Base-by-base conservation (phyloP, 1,140 invertebrate species). In the Babylonia areolata region DNA sequence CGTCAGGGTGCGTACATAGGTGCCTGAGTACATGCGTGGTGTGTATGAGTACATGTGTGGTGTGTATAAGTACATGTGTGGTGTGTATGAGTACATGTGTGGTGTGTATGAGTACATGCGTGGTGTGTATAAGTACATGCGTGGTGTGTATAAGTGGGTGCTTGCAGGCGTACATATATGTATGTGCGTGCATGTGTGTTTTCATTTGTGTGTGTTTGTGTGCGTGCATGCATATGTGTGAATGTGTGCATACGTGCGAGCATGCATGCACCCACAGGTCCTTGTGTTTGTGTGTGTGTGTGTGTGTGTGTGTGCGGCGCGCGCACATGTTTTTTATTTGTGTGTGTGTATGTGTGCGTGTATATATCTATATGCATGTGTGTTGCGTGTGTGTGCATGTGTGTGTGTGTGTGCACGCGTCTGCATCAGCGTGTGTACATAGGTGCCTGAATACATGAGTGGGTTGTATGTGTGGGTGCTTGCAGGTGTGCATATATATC, bases 401-500 rank as follows among this genome's bases (percentile, higher is more conserved):
- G 64, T 69, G 64, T 69, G 64, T 69, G n/a, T 69, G 64, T 69
- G 64, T 69, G 64, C 64, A 69, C 28, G n/a, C n/a, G n/a, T n/a
- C n/a, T n/a, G n/a, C n/a, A n/a, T n/a, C n/a, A n/a, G n/a, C n/a
- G n/a, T n/a, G 64, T 31, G 5, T 31, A 23, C 28, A 23, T 69
- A 23, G 17, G 64, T 69, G 64, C 46, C 20, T n/a, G n/a, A n/a
- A n/a, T n/a, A n/a, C n/a, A n/a, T n/a, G n/a, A n/a, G n/a, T n/a
- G n/a, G n/a, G n/a, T n/a, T n/a, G n/a, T n/a, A n/a, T n/a, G n/a
- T n/a, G n/a, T n/a, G n/a, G n/a, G 46, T 23, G 23, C 58, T 64
- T 73, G 20, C 23, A 23, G 6, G 31, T 73, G 31, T 73, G 69
- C 35, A 73, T 73, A 3, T 73, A 31, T 73, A 23, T 15, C 3